These are phyloP conservation scores for Drosophila peninsularis DNA, from an alignment of 2,888 invertebrate genomes.

Conservation along the genomic window DNA sequence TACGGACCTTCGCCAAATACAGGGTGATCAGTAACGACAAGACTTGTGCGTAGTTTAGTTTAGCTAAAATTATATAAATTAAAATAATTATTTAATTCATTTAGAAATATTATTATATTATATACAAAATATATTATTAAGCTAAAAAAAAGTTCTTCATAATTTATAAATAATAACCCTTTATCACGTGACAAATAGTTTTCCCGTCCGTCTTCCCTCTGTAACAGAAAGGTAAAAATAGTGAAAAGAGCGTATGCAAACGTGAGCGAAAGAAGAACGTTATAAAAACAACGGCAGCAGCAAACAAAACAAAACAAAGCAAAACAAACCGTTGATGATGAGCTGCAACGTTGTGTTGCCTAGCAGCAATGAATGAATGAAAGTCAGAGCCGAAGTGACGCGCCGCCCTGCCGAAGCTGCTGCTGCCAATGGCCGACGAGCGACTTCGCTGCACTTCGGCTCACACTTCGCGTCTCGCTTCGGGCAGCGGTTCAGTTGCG, in stretches of 20 bases:
- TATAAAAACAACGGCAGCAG: conserved; percentile 73
- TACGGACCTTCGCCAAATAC: conserved; percentile 53
- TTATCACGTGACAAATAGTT: too few species aligned
- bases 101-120: too few species aligned
- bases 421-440: conserved; percentile 58
- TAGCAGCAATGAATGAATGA: conserved; percentile 72
- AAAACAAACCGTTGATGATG: conserved; percentile 21
- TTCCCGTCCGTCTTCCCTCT: too few species aligned
- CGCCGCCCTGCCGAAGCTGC: conserved; percentile 25
- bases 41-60: too few species aligned
- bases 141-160: too few species aligned
- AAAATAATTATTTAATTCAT: too few species aligned
- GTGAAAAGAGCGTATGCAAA: conserved; percentile 10
- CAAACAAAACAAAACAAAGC: conserved; percentile 42
- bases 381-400: conserved; percentile 52
- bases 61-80: too few species aligned
- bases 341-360: conserved; percentile 35
- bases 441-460: conserved; percentile 22
- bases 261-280: conserved; percentile 59
- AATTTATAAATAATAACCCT: too few species aligned
- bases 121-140: too few species aligned
- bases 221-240: not conserved
- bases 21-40: conserved; percentile 56
- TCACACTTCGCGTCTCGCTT: conserved; percentile 31
- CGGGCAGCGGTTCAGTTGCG: conserved; percentile 62